phyloP scores from a whole-genome alignment of 2,113 vertebrate genomes.

The Notarius lentiginosus region DNA sequence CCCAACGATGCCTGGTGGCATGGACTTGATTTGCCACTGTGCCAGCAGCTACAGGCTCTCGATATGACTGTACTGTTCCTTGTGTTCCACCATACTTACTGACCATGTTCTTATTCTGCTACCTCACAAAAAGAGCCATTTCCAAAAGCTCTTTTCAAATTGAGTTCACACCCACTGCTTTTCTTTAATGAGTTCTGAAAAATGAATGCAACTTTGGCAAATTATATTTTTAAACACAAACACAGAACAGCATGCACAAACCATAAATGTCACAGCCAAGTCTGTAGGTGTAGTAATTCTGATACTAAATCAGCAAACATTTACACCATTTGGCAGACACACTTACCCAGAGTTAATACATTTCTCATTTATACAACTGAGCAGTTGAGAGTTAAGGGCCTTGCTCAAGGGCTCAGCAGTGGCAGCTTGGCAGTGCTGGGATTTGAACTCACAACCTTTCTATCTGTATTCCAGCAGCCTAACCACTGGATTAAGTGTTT shows the following conservation, averaged over 20 bases:
- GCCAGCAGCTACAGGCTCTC: slow-evolving; percentile 24
- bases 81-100: background rate
- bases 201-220: background rate
- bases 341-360: background rate
- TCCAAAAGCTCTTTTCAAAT: background rate
- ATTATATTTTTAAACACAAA: background rate
- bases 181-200: background rate
- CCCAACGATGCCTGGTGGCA: slow-evolving; percentile 22
- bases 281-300: background rate
- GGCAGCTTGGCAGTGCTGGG: too few species aligned
- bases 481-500: background rate
- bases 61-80: background rate
- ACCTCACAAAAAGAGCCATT: background rate
- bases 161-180: background rate
- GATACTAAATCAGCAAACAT: background rate
- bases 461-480: background rate
- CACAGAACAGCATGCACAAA: background rate
- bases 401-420: background rate
- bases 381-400: background rate
- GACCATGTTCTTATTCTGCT: background rate
- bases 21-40: slow-evolving; percentile 18
- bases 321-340: background rate
- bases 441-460: too few species aligned
- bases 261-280: background rate
- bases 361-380: background rate